Base-by-base conservation (phyloP, 2,797 vertebrate species). In the Lates japonicus region DNA sequence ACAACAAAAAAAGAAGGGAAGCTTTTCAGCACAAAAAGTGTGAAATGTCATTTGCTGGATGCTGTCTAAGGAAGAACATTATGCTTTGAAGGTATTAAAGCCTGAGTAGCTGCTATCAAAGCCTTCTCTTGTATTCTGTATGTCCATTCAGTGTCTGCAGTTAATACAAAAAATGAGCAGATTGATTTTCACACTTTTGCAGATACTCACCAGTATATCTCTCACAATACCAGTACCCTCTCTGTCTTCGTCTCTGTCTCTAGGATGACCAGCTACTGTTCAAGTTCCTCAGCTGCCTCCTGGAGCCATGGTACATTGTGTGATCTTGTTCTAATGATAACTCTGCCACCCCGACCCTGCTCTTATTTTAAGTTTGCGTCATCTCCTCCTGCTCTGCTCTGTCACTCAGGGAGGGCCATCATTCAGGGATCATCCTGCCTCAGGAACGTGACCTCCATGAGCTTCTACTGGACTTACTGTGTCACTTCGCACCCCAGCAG, bases 381-480 rank as follows among this genome's bases (percentile, higher is more conserved):
- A 46, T 39, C 3, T 29, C n/a, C 6, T 68, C 19, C 19, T 5
- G 37, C 10, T 72, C 20, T 62, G 8, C 35, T 81, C 14, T 54
- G 7, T 59, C 59, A 80, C 93, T 58, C 89, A 99, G 98, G 91
- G 97, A 99, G 82, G 95, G 95, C 49, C 78, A 93, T 82, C 89
- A 81, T 48, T 93, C 93, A 60, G 95, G 93, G 31, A 91, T 92
- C 10, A 22, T 70, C 46, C 82, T 97, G 20, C 95, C 93, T 63
- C 76, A 95, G 42, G 90, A 96, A 3, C 94, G 95, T 3, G 88
- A 92, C 49, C 74, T 99, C 67, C 95, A 97, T 13, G 97, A 98
- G 90, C 96, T 94, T 55, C 96, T 97, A 82, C 89, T 99, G 16
- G 96, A 97, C 46, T 86, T 98, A 39, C 83, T 97, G 64, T 98